Evolutionary conservation across 1,140 invertebrate genomes (phyloP).

Genomic region (Pogonomyrmex californicus): DNA sequence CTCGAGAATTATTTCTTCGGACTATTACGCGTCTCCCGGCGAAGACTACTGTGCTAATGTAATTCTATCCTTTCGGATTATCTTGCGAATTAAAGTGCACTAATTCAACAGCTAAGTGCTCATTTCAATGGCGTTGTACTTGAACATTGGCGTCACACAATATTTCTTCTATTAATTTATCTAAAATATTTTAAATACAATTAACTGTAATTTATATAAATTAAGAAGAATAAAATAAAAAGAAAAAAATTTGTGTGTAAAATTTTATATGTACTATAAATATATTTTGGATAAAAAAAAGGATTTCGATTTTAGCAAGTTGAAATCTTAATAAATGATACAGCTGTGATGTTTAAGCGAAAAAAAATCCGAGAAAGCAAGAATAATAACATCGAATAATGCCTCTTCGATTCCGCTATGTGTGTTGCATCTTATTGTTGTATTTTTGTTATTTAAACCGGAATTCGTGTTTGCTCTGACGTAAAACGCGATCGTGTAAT

Average conservation of each 20-base stretch:
- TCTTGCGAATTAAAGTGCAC: not conserved
- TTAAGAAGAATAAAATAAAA: too few relatives aligned
- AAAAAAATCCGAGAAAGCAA: conserved; percentile 35
- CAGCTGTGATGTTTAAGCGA: not conserved
- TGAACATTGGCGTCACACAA: not conserved
- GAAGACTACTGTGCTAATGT: not conserved
- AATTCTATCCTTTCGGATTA: conserved; percentile 4
- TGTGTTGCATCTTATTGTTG: not conserved
- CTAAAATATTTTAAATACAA: not conserved
- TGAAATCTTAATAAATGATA: not conserved
- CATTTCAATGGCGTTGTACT: not conserved
- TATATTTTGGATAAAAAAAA: not conserved
- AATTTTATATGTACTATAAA: not conserved
- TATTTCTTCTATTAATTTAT: not conserved
- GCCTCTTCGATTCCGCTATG: not conserved
- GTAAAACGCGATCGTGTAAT: conserved; percentile 46
- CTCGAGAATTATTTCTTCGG: conserved; percentile 62
- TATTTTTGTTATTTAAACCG: conserved; percentile 21
- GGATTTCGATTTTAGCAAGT: not conserved
- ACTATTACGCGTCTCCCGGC: not conserved
- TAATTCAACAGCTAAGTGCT: not conserved
- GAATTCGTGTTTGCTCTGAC: not conserved
- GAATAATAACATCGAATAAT: conserved; percentile 3
- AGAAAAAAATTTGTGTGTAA: too few relatives aligned
- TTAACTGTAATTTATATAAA: not conserved